Evolutionary conservation across 2,113 vertebrate species (phyloP), one percentile per base, ranked within the genome.

Genomic region (Oncorhynchus kisutch): DNA sequence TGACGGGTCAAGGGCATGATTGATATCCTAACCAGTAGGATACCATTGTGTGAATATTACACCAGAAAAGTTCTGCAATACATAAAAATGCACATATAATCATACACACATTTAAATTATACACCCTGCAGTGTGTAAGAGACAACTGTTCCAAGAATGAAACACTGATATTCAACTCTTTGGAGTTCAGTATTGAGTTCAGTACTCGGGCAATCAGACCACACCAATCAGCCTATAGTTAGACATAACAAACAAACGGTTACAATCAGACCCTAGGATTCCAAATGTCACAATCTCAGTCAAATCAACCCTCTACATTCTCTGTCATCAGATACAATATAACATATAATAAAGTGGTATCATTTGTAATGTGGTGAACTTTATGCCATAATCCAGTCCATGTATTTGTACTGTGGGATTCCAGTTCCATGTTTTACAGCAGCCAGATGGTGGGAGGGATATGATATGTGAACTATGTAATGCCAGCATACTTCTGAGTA

Each of bases 211-310:
- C 59, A 51, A 39, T 39, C 34, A 39, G 34, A 39, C 34, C 69
- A 5, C 95, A 95, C 94, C 96, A 98, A 82, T 98, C 96, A 0
- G 88, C 94, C 97, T 98, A 84, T 0, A 0, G 22, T 54, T 0
- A 70, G 62, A 57, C 14, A 29, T 20, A 20, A 22, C 71, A 73
- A 11, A 49, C 13, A 2, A 45, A 45, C 8, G 39, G 2, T 45
- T 14, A 24, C 18, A 62, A 54, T 54, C 16, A 54, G 18, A 62
- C 7, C 54, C 54, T 4, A 57, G 59, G 7, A 24, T 22, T 62
- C 18, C n/a, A n/a, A 24, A 62, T 8, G 22, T 12, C 59, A 22
- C n/a, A 22, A 8, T 7, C 39, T 45, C 39, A 45, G 39, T 54
- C 13, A 18, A 54, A 54, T 13, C 12, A 54, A 18, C 49, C 49